Conservation (phyloP, 2,797 vertebrate species). For the Odontamblyopus rebecca region DNA sequence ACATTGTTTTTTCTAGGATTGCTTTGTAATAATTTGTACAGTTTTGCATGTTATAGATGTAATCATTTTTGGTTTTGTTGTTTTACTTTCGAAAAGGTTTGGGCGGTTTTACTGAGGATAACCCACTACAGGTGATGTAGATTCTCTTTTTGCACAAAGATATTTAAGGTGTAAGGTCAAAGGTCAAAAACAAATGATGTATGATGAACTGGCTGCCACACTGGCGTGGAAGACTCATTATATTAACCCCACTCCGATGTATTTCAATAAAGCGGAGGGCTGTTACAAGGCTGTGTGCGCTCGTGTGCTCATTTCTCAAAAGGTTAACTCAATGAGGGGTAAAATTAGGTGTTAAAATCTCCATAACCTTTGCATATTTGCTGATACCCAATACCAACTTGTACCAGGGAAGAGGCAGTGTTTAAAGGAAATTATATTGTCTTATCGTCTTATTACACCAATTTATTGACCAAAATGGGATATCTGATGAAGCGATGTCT, state of each 20-base stretch:
- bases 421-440: too few relatives aligned
- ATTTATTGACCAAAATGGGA: too few relatives aligned
- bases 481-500: too few relatives aligned
- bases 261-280: slow-evolving; percentile 96
- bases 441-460: too few relatives aligned
- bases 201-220: slow-evolving; percentile 82
- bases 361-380: too few relatives aligned
- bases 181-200: slow-evolving; percentile 81
- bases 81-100: slow-evolving; percentile 80
- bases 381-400: too few relatives aligned
- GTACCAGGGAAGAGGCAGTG: too few relatives aligned
- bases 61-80: slow-evolving; percentile 83
- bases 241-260: slow-evolving; percentile 96
- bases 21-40: slow-evolving; percentile 98
- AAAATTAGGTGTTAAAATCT: too few relatives aligned
- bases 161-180: slow-evolving; percentile 94
- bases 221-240: slow-evolving; percentile 88
- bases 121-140: slow-evolving; percentile 90
- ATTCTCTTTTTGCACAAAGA: slow-evolving; percentile 93
- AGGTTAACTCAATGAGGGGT: too few relatives aligned
- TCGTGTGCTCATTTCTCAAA: slow-evolving; percentile 48
- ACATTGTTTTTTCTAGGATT: slow-evolving; percentile 78
- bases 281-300: slow-evolving; percentile 77
- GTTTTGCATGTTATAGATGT: slow-evolving; percentile 97
- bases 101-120: slow-evolving; percentile 87